Percentiles rank a stretch among this genome's conserved stretches.
Evolutionary conservation across 1,140 invertebrate genomes (phyloP).

Genomic region (Nasonia longicornis): DNA sequence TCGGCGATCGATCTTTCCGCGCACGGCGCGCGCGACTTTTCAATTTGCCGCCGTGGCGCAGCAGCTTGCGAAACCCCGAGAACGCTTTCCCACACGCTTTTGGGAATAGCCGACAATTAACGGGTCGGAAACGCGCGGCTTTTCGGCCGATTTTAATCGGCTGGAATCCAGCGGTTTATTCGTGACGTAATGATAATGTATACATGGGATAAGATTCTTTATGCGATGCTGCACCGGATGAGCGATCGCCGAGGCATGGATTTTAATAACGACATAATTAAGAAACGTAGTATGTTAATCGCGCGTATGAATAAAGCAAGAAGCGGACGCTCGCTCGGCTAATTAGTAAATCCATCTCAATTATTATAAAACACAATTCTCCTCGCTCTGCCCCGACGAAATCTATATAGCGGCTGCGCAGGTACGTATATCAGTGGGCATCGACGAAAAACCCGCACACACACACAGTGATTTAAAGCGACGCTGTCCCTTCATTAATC

Average conservation of each 20-base stretch:
- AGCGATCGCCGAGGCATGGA: background rate
- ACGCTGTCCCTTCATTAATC: conserved; percentile 40
- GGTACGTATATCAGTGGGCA: background rate
- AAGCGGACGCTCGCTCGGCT: background rate
- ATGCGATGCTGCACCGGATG: background rate
- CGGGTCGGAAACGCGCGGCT: no score
- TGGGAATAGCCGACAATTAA: background rate
- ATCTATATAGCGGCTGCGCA: background rate
- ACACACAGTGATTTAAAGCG: conserved; percentile 42
- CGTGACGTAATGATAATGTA: no score
- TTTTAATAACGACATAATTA: conserved; percentile 25
- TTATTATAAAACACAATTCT: conserved; percentile 21
- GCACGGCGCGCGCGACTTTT: conserved; percentile 10
- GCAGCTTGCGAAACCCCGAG: background rate
- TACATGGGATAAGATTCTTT: no score
- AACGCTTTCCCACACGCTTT: conserved; percentile 12
- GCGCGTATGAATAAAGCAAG: background rate
- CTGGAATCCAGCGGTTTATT: no score
- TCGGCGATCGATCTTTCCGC: background rate
- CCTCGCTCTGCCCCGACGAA: background rate
- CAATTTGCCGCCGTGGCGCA: conserved; percentile 2
- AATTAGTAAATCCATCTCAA: conserved; percentile 37
- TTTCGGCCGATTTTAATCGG: no score
- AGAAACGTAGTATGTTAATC: conserved; percentile 7
- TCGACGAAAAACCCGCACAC: background rate